Conservation (phyloP, 2,113 vertebrate genomes). For the Sorex araneus region DNA sequence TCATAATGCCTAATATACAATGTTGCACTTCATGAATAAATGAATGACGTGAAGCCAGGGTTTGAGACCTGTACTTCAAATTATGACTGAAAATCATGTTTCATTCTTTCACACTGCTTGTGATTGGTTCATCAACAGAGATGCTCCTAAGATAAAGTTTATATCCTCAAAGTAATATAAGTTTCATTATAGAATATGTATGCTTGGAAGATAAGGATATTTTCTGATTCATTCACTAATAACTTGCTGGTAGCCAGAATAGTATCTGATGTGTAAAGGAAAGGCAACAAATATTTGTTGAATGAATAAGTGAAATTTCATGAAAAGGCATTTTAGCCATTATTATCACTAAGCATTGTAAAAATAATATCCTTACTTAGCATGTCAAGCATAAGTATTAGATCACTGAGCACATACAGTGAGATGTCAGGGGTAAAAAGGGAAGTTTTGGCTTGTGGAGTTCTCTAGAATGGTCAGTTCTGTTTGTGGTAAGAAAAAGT, state of each 20-base stretch:
- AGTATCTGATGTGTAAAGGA: not conserved
- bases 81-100: not conserved
- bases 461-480: not conserved
- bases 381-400: not conserved
- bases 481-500: not conserved
- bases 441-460: not conserved
- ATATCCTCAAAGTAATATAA: conserved; percentile 27
- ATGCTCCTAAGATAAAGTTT: conserved; percentile 30
- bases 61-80: conserved; percentile 55
- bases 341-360: not conserved
- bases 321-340: conserved; percentile 25
- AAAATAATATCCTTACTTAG: not conserved
- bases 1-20: not conserved
- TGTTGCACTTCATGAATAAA: conserved; percentile 38
- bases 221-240: conserved; percentile 26
- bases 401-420: not conserved
- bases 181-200: not conserved
- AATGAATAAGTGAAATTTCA: conserved; percentile 38
- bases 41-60: conserved; percentile 27
- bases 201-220: conserved; percentile 37
- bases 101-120: not conserved
- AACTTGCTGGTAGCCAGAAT: not conserved
- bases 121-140: not conserved
- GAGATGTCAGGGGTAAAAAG: not conserved
- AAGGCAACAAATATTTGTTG: not conserved